Evolutionary conservation across 2,797 vertebrate species (phyloP).

Genomic region (Pangasius mekongensis): DNA sequence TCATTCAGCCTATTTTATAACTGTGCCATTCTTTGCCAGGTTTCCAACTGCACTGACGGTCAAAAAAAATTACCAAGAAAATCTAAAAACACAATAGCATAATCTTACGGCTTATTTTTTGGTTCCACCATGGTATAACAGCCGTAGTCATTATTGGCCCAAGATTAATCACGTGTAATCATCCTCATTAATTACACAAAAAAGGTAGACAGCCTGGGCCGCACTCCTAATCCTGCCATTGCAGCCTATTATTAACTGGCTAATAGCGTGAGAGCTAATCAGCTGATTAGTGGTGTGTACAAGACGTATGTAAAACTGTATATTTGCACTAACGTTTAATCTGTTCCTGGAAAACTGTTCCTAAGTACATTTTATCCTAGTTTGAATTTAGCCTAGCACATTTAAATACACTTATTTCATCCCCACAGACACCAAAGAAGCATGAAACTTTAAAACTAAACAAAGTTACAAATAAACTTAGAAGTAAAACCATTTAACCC

Average conservation of each 20-base stretch:
- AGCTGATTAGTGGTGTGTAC: constrained; percentile 15
- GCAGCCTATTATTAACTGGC: constrained; percentile 18
- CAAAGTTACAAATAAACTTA: not conserved
- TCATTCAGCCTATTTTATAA: not conserved
- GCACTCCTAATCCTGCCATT: not conserved
- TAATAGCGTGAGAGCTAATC: constrained; percentile 4
- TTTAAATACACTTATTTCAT: not conserved
- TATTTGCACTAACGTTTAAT: constrained; percentile 3
- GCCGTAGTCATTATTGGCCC: not conserved
- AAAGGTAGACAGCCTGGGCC: not conserved
- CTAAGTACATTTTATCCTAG: not conserved
- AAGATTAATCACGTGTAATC: not conserved
- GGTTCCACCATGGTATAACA: not conserved
- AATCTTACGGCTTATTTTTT: not conserved
- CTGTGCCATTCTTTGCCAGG: not conserved
- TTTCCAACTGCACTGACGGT: not conserved
- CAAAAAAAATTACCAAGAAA: not conserved
- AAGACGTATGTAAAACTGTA: not conserved
- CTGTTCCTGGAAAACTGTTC: constrained; percentile 23
- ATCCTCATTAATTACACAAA: not conserved
- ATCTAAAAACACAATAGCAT: not conserved
- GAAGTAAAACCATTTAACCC: not conserved
- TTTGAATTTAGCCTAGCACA: constrained; percentile 3
- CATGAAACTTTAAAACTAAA: not conserved
- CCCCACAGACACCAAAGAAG: not conserved